These are phyloP conservation scores for Falcaria lacertinaria DNA, from an alignment of 2,888 invertebrate species.

Conservation along the genomic window DNA sequence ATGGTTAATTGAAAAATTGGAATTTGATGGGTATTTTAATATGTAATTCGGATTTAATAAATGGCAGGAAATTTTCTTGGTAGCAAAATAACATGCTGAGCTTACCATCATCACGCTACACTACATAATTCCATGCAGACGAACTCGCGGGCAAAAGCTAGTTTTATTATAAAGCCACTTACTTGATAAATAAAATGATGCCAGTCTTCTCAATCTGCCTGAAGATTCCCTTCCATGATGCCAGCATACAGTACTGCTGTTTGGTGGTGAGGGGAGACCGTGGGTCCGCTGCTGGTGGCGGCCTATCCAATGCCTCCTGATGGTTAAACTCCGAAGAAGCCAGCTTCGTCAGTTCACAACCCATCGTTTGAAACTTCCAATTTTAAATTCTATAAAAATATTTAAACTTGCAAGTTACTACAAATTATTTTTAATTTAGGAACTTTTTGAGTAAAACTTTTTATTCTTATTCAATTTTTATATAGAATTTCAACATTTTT, in stretches of 20 bases:
- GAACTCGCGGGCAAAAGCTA: no score
- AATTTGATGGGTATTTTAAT: no score
- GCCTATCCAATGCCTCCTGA: slow-evolving; percentile 74
- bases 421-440: background rate
- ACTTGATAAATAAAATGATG: slow-evolving; percentile 93
- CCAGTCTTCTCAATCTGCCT: slow-evolving; percentile 93
- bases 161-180: slow-evolving; percentile 67
- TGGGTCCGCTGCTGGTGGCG: slow-evolving; percentile 86
- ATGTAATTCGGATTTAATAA: no score
- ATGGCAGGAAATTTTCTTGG: no score
- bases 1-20: no score
- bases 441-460: no score
- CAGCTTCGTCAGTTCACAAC: slow-evolving; percentile 86
- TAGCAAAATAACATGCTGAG: no score
- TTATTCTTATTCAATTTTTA: no score
- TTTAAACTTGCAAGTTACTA: background rate
- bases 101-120: no score
- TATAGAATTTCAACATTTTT: background rate
- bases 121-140: no score
- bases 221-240: slow-evolving; percentile 94
- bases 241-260: slow-evolving; percentile 92
- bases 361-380: slow-evolving; percentile 68
- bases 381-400: background rate
- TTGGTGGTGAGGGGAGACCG: slow-evolving; percentile 89
- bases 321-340: slow-evolving; percentile 71